Percentiles rank a stretch among this genome's conserved stretches.
Evolutionary conservation across 2,888 invertebrate species (phyloP).

Genomic region (Mythimna vitellina): DNA sequence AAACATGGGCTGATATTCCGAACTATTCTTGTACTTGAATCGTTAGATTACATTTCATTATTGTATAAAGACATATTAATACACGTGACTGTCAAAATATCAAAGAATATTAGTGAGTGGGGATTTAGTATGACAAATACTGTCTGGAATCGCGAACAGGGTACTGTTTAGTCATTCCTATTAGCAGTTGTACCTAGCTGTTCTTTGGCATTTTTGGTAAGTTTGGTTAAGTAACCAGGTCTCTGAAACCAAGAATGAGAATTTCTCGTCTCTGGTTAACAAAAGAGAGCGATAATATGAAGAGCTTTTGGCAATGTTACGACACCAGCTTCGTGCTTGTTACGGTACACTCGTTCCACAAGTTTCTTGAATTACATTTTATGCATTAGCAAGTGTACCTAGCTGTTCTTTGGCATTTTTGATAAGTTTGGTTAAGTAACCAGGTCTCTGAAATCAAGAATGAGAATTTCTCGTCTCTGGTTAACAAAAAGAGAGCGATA

Average conservation of each 20-base stretch:
- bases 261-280: not conserved
- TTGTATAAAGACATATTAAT: no score
- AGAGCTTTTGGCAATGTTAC: not conserved
- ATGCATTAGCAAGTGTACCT: not conserved
- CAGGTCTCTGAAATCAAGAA: not conserved
- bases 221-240: not conserved
- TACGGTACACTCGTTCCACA: constrained; percentile 11
- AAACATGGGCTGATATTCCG: no score
- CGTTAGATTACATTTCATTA: no score
- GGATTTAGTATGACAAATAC: not conserved
- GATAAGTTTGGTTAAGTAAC: not conserved
- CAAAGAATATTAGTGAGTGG: not conserved
- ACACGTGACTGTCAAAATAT: no score
- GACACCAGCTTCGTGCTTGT: not conserved
- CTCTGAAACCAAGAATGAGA: not conserved
- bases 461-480: not conserved
- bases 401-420: not conserved
- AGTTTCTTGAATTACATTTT: constrained; percentile 30
- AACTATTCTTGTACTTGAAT: no score
- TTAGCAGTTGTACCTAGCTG: not conserved
- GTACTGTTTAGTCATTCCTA: not conserved
- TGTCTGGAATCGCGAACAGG: not conserved
- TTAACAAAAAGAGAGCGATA: not conserved
- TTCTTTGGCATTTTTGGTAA: not conserved
- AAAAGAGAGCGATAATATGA: not conserved